phyloP scores from a whole-genome alignment of 1,140 invertebrate species.

The Bombyx mandarina region DNA sequence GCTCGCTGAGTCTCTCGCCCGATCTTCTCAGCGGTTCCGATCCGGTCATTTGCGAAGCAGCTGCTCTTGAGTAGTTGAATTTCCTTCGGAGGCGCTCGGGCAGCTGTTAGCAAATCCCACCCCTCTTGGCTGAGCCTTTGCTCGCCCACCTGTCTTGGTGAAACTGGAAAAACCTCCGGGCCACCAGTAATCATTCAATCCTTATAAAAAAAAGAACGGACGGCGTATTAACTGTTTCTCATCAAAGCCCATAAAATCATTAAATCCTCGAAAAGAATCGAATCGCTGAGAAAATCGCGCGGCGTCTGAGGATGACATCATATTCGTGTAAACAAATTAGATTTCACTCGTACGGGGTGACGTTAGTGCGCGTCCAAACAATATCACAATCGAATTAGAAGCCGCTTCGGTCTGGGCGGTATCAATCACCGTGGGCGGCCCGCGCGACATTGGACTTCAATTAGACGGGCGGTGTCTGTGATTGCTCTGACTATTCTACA shows the following conservation, averaged over 20 bases:
- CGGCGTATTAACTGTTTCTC: too few species aligned
- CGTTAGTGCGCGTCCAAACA: slow-evolving; percentile 43
- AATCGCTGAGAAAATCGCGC: background rate
- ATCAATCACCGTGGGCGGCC: slow-evolving; percentile 65
- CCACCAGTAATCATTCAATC: too few species aligned
- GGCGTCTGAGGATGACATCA: slow-evolving; percentile 31
- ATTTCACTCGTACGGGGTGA: slow-evolving; percentile 28
- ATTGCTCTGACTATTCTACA: slow-evolving; percentile 61
- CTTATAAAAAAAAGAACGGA: too few species aligned
- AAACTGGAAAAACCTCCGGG: too few species aligned
- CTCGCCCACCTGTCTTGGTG: too few species aligned
- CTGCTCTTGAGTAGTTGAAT: too few species aligned
- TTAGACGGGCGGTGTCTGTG: slow-evolving; percentile 63
- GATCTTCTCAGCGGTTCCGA: too few species aligned
- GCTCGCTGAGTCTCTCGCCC: too few species aligned
- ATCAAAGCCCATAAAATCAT: slow-evolving; percentile 6
- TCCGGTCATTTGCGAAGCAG: too few species aligned
- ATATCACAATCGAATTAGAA: slow-evolving; percentile 58
- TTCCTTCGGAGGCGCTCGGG: too few species aligned
- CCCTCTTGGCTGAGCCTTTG: too few species aligned
- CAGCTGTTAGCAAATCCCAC: too few species aligned
- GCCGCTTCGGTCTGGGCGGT: slow-evolving; percentile 38
- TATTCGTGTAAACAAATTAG: slow-evolving; percentile 22
- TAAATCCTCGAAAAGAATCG: slow-evolving; percentile 7
- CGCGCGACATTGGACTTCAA: slow-evolving; percentile 67